A percentile compares a stretch with the other conserved stretches of the same genome.
Conservation (phyloP, 2,797 vertebrate genomes). For the Choloepus didactylus region DNA sequence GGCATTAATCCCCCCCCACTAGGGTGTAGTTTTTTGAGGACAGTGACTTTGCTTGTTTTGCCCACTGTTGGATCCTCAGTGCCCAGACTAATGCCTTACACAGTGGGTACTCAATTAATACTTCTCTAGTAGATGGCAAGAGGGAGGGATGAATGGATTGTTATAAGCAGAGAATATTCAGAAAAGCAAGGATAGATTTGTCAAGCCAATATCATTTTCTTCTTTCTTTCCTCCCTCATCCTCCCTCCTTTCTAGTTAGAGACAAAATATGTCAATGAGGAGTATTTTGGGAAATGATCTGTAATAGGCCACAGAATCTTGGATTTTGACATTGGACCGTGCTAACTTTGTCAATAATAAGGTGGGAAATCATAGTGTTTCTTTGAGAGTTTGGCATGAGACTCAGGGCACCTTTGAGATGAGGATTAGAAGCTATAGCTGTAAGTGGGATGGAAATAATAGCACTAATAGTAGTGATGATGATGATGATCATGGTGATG, state of each 20-base stretch:
- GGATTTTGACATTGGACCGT: background rate
- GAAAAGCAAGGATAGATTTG: background rate
- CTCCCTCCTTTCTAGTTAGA: background rate
- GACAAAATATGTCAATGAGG: background rate
- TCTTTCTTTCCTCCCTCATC: background rate
- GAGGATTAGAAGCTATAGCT: background rate
- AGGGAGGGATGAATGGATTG: background rate
- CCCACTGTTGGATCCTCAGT: background rate
- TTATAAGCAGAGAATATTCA: background rate
- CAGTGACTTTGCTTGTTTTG: background rate
- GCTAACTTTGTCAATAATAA: conserved; percentile 2
- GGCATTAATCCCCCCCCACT: no score
- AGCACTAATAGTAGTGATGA: background rate
- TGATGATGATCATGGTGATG: background rate
- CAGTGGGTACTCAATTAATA: background rate
- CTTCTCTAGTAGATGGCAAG: background rate
- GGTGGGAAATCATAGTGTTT: background rate
- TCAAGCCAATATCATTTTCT: background rate
- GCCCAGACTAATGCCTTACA: background rate
- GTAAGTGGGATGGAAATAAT: background rate
- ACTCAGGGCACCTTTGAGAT: background rate
- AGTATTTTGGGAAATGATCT: background rate
- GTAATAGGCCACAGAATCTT: background rate
- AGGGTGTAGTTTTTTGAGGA: background rate
- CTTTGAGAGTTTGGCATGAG: conserved; percentile 13